A percentile compares a stretch with the other conserved stretches of the same genome.
Evolutionary conservation across 1,140 invertebrate genomes (phyloP).

Genomic region (Phthorimaea operculella): DNA sequence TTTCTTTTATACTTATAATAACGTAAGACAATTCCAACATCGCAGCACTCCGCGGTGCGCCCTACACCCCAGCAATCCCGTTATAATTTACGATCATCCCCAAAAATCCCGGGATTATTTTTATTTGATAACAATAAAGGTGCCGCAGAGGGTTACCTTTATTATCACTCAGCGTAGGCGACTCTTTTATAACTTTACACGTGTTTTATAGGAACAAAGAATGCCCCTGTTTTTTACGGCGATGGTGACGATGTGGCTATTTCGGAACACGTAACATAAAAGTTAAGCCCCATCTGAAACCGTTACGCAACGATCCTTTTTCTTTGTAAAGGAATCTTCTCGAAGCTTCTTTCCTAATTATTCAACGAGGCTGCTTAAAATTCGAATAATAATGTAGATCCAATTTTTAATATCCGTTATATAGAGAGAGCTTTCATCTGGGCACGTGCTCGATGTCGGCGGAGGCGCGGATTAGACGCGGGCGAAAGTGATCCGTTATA

Average conservation of each 20-base stretch:
- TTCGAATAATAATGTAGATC: no score
- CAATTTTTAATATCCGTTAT: no score
- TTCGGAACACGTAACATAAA: no score
- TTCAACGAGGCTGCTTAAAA: no score
- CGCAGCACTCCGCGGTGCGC: slow-evolving; percentile 3
- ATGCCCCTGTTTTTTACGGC: background rate
- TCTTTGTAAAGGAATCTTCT: no score
- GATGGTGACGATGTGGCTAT: no score
- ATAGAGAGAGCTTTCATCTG: background rate
- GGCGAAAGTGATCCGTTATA: slow-evolving; percentile 65
- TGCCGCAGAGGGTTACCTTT: slow-evolving; percentile 60
- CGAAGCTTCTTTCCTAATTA: no score
- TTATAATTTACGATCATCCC: slow-evolving; percentile 65
- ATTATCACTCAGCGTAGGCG: slow-evolving; percentile 58
- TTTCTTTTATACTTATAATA: no score
- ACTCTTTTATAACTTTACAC: slow-evolving; percentile 58
- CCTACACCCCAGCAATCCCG: slow-evolving; percentile 35
- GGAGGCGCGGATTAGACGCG: slow-evolving; percentile 43
- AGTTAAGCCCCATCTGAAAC: no score
- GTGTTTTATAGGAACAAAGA: slow-evolving; percentile 24
- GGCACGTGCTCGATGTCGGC: slow-evolving; percentile 17
- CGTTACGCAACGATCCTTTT: no score
- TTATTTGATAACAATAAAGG: slow-evolving; percentile 68
- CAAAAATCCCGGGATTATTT: slow-evolving; percentile 64
- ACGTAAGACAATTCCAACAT: no score